Percentiles rank a stretch among this genome's conserved stretches.
phyloP scores from a whole-genome alignment of 2,888 invertebrate genomes.

The Ophraella communa region DNA sequence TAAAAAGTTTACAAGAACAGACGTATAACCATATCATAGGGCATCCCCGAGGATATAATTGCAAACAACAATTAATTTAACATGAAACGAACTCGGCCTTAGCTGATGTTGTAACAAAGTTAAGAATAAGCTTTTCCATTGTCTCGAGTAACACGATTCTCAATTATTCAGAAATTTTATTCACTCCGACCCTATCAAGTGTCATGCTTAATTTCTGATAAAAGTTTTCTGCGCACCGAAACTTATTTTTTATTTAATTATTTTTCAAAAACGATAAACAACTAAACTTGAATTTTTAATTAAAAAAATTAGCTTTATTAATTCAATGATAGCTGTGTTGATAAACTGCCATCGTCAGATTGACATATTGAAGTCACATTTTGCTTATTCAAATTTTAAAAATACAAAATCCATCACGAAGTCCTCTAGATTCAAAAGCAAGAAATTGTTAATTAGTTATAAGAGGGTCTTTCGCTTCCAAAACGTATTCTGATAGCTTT shows the following conservation, averaged over 20 bases:
- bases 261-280: not conserved
- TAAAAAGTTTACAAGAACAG: conserved; percentile 19
- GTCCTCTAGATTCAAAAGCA: too few species aligned
- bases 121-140: not conserved
- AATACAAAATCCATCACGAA: too few species aligned
- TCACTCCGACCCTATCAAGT: conserved; percentile 1
- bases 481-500: too few species aligned
- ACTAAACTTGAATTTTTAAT: too few species aligned
- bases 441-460: too few species aligned
- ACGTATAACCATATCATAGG: conserved; percentile 25
- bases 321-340: too few species aligned
- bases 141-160: conserved; percentile 12
- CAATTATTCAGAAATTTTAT: conserved; percentile 16
- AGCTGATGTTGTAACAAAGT: not conserved
- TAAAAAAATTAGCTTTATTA: too few species aligned
- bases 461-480: too few species aligned
- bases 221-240: not conserved
- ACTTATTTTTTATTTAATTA: not conserved
- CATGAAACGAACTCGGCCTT: conserved; percentile 9
- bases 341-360: too few species aligned
- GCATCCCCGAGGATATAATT: conserved; percentile 23
- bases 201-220: conserved; percentile 4
- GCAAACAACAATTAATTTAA: conserved; percentile 29
- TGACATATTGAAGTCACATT: too few species aligned
- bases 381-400: too few species aligned